Percentiles rank a stretch among this genome's conserved stretches.
Conservation (phyloP, 2,888 invertebrate species). For the Clunio marinus region DNA sequence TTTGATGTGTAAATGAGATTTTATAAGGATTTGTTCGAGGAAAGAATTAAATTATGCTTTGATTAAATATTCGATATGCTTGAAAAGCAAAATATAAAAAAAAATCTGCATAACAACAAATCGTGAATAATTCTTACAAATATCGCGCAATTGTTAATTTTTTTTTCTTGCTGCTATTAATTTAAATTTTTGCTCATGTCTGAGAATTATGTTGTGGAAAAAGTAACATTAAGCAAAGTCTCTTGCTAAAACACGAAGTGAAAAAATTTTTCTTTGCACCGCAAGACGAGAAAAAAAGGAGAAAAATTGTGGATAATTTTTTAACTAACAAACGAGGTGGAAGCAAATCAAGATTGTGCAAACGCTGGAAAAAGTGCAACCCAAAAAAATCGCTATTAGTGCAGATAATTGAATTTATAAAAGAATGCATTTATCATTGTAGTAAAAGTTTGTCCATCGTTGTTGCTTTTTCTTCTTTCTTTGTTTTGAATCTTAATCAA, state of each 20-base stretch:
- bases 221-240: not conserved
- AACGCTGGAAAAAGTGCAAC: not conserved
- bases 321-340: not conserved
- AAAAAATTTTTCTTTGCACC: slow-evolving; percentile 2
- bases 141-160: slow-evolving; percentile 24
- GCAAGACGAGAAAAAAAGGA: not conserved
- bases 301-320: slow-evolving; percentile 7
- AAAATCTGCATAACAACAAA: not conserved
- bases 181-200: slow-evolving; percentile 33
- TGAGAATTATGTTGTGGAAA: slow-evolving; percentile 28
- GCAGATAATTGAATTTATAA: not conserved
- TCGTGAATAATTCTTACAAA: slow-evolving; percentile 27
- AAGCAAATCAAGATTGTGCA: slow-evolving; percentile 2
- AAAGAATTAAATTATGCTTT: slow-evolving; percentile 21
- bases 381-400: not conserved
- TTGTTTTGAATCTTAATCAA: not conserved
- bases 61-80: slow-evolving; percentile 32
- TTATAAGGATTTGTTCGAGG: too few relatives aligned
- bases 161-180: slow-evolving; percentile 24
- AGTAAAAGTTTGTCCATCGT: not conserved
- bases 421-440: not conserved
- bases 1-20: not conserved
- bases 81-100: not conserved
- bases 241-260: not conserved
- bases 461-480: not conserved